A percentile compares a stretch with the other conserved stretches of the same genome.
Evolutionary conservation across 1,140 invertebrate species (phyloP).

Genomic region (Cecropterus lyciades): DNA sequence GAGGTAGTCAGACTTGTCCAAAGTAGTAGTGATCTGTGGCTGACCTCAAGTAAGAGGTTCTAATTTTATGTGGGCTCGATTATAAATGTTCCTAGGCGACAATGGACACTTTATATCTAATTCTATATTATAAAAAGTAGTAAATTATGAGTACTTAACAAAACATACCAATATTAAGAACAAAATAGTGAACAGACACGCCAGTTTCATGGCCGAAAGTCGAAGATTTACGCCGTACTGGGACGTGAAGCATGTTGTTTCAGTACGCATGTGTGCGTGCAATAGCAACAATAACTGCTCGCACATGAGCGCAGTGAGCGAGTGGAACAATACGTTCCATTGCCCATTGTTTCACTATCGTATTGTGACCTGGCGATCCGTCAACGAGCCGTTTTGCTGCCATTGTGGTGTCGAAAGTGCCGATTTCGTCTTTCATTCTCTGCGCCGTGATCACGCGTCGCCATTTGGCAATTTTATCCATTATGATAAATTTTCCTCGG

Average conservation of each 20-base stretch:
- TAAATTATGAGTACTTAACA: no score
- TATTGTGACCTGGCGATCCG: constrained; percentile 43
- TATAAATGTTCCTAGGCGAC: no score
- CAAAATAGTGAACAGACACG: background rate
- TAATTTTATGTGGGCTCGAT: no score
- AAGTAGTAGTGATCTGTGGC: no score
- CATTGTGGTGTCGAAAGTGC: constrained; percentile 11
- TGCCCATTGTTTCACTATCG: constrained; percentile 41
- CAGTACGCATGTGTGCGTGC: constrained; percentile 43
- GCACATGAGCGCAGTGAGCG: constrained; percentile 27
- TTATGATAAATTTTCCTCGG: no score
- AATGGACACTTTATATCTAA: no score
- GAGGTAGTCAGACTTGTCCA: no score
- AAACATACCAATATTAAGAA: no score
- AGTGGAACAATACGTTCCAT: constrained; percentile 42
- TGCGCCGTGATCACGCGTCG: no score
- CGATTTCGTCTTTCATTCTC: background rate
- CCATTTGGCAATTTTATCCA: no score
- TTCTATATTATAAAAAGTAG: no score
- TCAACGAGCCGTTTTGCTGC: constrained; percentile 31
- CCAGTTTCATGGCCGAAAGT: constrained; percentile 41
- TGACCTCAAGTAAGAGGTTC: no score
- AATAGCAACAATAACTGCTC: constrained; percentile 33
- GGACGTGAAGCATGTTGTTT: constrained; percentile 59
- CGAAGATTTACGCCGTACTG: constrained; percentile 57